Conservation (phyloP, 2,797 vertebrate species). For the Intellagama lesueurii region DNA sequence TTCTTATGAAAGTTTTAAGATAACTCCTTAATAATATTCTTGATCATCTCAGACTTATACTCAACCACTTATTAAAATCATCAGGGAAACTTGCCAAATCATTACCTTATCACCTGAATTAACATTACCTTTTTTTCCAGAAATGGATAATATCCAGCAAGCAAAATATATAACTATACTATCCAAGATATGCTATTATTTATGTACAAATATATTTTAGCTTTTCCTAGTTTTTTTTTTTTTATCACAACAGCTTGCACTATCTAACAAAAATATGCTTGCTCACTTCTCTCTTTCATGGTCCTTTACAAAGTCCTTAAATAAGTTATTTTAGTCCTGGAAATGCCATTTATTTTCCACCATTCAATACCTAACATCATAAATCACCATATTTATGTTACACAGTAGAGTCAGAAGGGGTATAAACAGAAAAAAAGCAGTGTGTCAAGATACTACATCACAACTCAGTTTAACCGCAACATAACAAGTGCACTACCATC, state of each 20-base stretch:
- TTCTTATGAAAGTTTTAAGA: background rate
- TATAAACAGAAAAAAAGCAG: background rate
- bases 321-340: background rate
- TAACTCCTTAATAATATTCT: conserved; percentile 31
- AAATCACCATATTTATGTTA: background rate
- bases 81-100: conserved; percentile 1
- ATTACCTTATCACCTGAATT: conserved; percentile 3
- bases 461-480: background rate
- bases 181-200: conserved; percentile 17
- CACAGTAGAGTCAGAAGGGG: background rate
- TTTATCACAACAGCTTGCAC: background rate
- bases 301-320: background rate
- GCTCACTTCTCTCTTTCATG: background rate
- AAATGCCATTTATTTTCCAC: background rate
- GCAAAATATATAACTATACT: conserved; percentile 33
- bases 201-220: background rate
- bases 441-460: background rate
- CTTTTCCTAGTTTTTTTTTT: background rate
- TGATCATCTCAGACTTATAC: background rate
- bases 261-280: background rate
- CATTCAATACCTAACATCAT: background rate
- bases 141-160: conserved; percentile 7
- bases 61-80: conserved; percentile 42
- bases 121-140: conserved; percentile 21
- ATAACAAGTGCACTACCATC: background rate